phyloP scores from a whole-genome alignment of 2,888 invertebrate species.

The Cataglyphis albicans region DNA sequence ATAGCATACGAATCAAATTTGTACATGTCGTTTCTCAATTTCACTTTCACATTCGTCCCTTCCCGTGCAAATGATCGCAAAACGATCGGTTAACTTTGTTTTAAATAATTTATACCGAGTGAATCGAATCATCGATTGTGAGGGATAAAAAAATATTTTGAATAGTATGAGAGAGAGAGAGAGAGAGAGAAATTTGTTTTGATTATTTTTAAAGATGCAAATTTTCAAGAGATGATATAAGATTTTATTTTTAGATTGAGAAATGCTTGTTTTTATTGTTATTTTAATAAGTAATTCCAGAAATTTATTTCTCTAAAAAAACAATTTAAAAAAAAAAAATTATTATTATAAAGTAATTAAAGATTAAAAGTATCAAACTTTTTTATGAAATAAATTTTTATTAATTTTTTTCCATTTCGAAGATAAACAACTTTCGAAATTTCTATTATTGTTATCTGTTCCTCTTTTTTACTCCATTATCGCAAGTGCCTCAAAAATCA shows the following conservation, averaged over 20 bases:
- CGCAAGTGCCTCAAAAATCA: neutral
- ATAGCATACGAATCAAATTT: conserved; percentile 52
- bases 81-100: neutral
- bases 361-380: neutral
- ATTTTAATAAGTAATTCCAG: neutral
- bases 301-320: neutral
- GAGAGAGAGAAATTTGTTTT: neutral
- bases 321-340: neutral
- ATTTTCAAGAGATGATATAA: neutral
- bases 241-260: neutral
- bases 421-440: neutral
- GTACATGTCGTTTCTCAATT: conserved; percentile 62
- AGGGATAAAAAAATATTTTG: neutral
- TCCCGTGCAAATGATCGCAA: conserved; percentile 30
- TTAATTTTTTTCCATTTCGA: neutral
- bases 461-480: neutral
- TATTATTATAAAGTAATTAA: neutral
- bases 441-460: neutral
- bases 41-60: conserved; percentile 63
- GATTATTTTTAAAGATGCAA: neutral
- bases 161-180: neutral
- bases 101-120: conserved; percentile 1
- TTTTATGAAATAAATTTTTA: neutral
- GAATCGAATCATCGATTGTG: neutral
- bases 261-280: neutral